phyloP scores from a whole-genome alignment of 1,140 invertebrate species.

The Holotrichia oblita region DNA sequence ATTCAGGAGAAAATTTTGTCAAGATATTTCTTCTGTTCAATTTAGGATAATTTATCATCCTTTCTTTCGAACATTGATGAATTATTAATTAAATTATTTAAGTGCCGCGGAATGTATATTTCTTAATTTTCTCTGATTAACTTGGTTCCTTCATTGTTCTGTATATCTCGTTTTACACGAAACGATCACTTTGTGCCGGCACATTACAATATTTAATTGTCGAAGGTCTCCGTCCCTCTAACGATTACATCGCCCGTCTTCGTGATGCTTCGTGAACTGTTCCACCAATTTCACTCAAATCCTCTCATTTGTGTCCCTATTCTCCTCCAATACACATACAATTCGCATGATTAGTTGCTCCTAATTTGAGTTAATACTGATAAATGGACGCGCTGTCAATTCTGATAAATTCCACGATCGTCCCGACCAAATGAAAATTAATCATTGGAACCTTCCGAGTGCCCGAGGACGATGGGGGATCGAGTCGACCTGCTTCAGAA shows the following conservation, averaged over 20 bases:
- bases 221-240: neutral
- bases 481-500: neutral
- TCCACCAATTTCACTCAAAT: neutral
- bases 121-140: neutral
- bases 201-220: neutral
- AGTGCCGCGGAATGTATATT: too few relatives aligned
- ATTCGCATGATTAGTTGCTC: conserved; percentile 20
- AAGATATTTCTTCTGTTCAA: too few relatives aligned
- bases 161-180: neutral
- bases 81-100: too few relatives aligned
- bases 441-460: neutral
- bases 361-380: conserved; percentile 21
- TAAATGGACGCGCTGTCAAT: conserved; percentile 19
- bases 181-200: neutral
- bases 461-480: neutral
- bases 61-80: too few relatives aligned
- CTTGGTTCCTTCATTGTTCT: neutral
- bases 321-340: conserved; percentile 7
- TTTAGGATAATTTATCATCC: too few relatives aligned
- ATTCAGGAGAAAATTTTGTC: too few relatives aligned
- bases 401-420: conserved; percentile 12
- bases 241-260: neutral
- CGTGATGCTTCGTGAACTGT: neutral
- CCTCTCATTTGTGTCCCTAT: neutral
- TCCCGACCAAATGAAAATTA: conserved; percentile 16